These are phyloP conservation scores for Lordiphosa stackelbergi DNA, from an alignment of 1,140 invertebrate species.

Conservation along the genomic window DNA sequence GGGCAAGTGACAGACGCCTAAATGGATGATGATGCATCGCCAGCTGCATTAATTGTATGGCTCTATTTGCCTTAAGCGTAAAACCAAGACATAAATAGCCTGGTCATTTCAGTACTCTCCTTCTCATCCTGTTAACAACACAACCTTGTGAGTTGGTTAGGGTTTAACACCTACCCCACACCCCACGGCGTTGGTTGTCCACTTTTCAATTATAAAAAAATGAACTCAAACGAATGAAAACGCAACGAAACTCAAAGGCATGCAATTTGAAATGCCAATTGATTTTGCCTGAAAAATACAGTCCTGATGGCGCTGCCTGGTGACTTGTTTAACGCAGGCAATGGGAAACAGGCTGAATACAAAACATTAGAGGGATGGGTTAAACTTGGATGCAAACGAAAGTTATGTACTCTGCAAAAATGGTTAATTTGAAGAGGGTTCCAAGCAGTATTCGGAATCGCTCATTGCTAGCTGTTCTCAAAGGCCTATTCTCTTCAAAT, in stretches of 20 bases:
- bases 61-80: conserved; percentile 51
- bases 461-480: no score
- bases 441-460: no score
- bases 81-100: conserved; percentile 54
- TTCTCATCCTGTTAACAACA: conserved; percentile 6
- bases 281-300: conserved; percentile 55
- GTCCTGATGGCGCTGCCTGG: conserved; percentile 25
- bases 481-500: no score
- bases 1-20: conserved; percentile 11
- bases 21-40: conserved; percentile 33
- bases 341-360: conserved; percentile 6
- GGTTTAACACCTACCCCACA: not conserved
- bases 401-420: no score
- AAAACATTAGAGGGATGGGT: conserved; percentile 33
- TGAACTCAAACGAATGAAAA: conserved; percentile 43
- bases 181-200: conserved; percentile 11
- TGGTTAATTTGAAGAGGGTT: no score
- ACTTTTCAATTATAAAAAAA: conserved; percentile 69
- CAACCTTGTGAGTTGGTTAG: not conserved
- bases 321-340: conserved; percentile 35
- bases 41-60: conserved; percentile 65
- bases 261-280: conserved; percentile 73
- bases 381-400: conserved; percentile 3
- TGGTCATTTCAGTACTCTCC: conserved; percentile 16
- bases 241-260: conserved; percentile 57